Conservation (phyloP, 2,797 vertebrate species). For the Paramormyrops hopkinsi region DNA sequence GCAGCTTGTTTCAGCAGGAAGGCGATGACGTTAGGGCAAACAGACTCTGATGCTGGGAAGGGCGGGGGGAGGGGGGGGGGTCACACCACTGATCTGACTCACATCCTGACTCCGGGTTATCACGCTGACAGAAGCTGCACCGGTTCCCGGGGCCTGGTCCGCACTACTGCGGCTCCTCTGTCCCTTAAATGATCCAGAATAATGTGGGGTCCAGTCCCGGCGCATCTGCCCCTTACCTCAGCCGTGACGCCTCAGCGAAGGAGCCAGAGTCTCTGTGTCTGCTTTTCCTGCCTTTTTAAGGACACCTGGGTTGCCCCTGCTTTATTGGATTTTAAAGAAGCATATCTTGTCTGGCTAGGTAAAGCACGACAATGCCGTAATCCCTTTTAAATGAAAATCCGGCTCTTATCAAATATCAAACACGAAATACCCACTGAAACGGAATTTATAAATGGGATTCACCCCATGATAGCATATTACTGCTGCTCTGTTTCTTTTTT, state of each 20-base stretch:
- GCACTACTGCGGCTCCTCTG: neutral
- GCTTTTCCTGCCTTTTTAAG: neutral
- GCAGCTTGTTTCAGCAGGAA: neutral
- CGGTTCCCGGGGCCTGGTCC: neutral
- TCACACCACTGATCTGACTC: neutral
- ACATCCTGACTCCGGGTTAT: neutral
- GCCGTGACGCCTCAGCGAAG: neutral
- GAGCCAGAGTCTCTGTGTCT: neutral
- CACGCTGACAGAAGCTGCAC: neutral
- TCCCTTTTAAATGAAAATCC: slow-evolving; percentile 14
- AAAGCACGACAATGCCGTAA: neutral
- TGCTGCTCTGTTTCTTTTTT: neutral
- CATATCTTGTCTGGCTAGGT: neutral
- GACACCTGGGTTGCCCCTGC: neutral
- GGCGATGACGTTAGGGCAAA: neutral
- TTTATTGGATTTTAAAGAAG: neutral
- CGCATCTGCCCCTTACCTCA: neutral
- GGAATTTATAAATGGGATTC: slow-evolving; percentile 10
- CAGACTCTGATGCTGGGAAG: neutral
- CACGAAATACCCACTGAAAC: neutral
- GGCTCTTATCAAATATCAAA: slow-evolving; percentile 6
- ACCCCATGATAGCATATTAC: slow-evolving; percentile 2
- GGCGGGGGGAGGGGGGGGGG: neutral
- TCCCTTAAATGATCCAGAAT: neutral
- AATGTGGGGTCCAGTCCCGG: neutral